Evolutionary conservation across 2,888 invertebrate genomes (phyloP).

Genomic region (Creontiades dilutus): DNA sequence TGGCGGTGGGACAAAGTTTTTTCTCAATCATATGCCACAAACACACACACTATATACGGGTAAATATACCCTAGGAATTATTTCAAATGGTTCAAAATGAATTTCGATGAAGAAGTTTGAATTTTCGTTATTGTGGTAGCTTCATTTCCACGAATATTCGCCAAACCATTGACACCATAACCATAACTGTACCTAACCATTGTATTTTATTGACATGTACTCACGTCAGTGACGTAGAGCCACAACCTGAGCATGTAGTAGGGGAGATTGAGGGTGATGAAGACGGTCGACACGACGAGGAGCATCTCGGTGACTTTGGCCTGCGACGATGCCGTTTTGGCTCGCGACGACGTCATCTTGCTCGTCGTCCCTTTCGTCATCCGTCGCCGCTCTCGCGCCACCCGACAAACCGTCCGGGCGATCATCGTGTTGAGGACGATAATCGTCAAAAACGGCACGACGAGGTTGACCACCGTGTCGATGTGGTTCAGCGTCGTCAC

Average conservation of each 20-base stretch:
- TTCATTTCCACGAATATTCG: no score
- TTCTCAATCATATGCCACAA: no score
- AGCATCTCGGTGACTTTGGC: conserved; percentile 90
- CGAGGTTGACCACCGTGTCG: conserved; percentile 87
- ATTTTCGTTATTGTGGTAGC: no score
- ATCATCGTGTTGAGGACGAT: conserved; percentile 86
- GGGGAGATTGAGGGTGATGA: conserved; percentile 88
- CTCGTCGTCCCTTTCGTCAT: conserved; percentile 76
- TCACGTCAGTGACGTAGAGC: conserved; percentile 79
- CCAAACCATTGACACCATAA: no score
- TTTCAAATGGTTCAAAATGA: no score
- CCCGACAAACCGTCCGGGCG: conserved; percentile 83
- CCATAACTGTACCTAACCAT: no score
- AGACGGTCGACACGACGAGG: conserved; percentile 88
- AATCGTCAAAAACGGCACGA: conserved; percentile 86
- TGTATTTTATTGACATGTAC: no score
- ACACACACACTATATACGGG: no score
- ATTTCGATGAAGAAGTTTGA: no score
- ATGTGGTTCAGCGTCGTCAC: conserved; percentile 84
- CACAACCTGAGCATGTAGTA: conserved; percentile 86
- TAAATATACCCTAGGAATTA: no score
- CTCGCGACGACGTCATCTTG: conserved; percentile 12
- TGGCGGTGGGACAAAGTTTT: no score
- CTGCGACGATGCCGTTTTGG: conserved; percentile 79
- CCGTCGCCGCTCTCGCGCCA: conserved; percentile 78